Evolutionary conservation across 2,888 invertebrate genomes (phyloP), one percentile per base, ranked within the genome.

Genomic region (Drosophila incognita): DNA sequence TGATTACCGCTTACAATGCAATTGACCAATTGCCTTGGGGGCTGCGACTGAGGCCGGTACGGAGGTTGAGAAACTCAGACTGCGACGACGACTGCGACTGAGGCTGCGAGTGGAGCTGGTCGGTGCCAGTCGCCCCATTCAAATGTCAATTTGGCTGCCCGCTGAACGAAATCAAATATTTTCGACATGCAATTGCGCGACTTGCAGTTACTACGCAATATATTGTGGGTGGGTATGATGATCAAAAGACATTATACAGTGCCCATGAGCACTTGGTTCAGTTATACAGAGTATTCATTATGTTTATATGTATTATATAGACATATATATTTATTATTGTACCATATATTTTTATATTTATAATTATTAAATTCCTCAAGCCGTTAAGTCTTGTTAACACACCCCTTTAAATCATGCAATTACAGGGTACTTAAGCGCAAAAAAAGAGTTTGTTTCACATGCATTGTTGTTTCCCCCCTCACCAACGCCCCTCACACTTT

Each of bases 41-140:
- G 42, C 48, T 46, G 72, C 42, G 35, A 59, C 66, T 58, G 70
- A 33, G 75, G 33, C 42, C 27, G 33, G 4, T 4, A 38, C 58
- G 36, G 57, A 24, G 57, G 18, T 59, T 66, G 65, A n/a, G 65
- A 56, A 46, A 21, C 42, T 42, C 11, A 40, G n/a, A 40, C 40
- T 18, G 40, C 33, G 33, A 33, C 33, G 33, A 1, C 33, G 1
- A n/a, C 40, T 0, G 42, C 27, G 35, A 36, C 35, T 18, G 35
- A 10, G 29, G 52, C 31, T 57, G 75, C 6, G 75, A 66, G 42
- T 68, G 80, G 78, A 53, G 76, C 69, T 67, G 49, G 31, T 69
- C 71, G 74, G 84, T 89, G 81, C 84, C 84, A 86, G 89, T 69
- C 87, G 79, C 82, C 84, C 90, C 89, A 88, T 90, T 90, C 89